phyloP scores from a whole-genome alignment of 1,140 invertebrate species.

The Lysiphlebus fabarum region DNA sequence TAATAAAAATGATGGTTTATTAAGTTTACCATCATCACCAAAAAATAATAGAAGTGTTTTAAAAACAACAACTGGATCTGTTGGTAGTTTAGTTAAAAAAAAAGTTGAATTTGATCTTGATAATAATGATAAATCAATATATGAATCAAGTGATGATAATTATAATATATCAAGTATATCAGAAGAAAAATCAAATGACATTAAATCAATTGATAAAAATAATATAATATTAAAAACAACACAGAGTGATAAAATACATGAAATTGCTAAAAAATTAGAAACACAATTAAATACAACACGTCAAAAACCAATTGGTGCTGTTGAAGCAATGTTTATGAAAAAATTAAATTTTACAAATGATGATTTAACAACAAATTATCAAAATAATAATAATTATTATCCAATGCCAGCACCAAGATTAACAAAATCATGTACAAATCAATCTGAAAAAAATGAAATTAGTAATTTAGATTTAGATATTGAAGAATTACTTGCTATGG shows the following conservation, averaged over 20 bases:
- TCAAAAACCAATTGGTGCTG: constrained; percentile 39
- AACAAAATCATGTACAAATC: constrained; percentile 11
- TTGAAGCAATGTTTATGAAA: constrained; percentile 46
- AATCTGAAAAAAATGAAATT: constrained; percentile 31
- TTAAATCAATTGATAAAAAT: constrained; percentile 19
- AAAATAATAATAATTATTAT: constrained; percentile 15
- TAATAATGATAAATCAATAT: constrained; percentile 36
- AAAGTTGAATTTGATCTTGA: constrained; percentile 62
- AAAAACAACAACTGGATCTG: constrained; percentile 55
- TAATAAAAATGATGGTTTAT: constrained; percentile 44
- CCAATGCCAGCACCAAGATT: constrained; percentile 35
- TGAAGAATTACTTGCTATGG: constrained; percentile 41
- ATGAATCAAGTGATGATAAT: constrained; percentile 40
- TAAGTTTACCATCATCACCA: constrained; percentile 29
- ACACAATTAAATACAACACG: constrained; percentile 38
- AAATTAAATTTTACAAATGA: constrained; percentile 26
- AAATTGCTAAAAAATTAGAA: constrained; percentile 43
- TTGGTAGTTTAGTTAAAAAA: constrained; percentile 57
- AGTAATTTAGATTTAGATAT: constrained; percentile 45
- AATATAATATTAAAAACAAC: constrained; percentile 38
- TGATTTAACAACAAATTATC: not conserved
- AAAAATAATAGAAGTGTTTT: constrained; percentile 57
- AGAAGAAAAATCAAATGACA: constrained; percentile 1
- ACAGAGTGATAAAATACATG: constrained; percentile 42
- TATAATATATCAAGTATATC: constrained; percentile 53